Base-by-base conservation (phyloP, 2,113 vertebrate species). In the Corythaeola cristata region DNA sequence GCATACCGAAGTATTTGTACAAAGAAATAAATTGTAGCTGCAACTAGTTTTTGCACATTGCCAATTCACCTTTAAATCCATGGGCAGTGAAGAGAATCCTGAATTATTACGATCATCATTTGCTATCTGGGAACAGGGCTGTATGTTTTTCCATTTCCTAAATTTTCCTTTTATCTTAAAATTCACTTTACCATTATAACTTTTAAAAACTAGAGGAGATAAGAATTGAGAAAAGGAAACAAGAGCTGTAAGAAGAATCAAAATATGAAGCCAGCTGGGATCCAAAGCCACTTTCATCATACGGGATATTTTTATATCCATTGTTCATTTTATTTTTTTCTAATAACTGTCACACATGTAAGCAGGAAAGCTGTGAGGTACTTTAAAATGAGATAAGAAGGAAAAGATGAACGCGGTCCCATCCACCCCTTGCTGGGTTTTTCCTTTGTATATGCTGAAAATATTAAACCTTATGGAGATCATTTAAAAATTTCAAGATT, bases 11-110 rank as follows among this genome's bases (percentile, higher is more conserved):
- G 66, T 44, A 60, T 79, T 62, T 39, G 74, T 72, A 81, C n/a
- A 60, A 95, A 75, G 71, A 88, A 92, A 95, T 82, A 59, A 93
- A 72, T 67, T 88, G 45, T 49, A 82, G 80, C 77, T 87, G 77
- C 69, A 89, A 81, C 64, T 84, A 17, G 75, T 66, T 81, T 81
- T 24, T 89, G 83, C 88, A 83, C 3, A 0, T 41, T 82, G 69
- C 53, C 35, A 2, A 92, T 73, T 95, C 81, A 85, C 66, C 66
- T 75, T 89, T 67, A 85, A 95, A 72, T 86, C 82, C 73, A 49
- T 3, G 1, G 53, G 49, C 77, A 96, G 32, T 2, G 8, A 94
- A 68, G 49, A 90, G 49, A 95, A 89, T 81, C 24, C 69, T 66
- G 44, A 53, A 82, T 74, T 73, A 63, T 39, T 75, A 84, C 73